phyloP scores from a whole-genome alignment of 2,113 vertebrate genomes.

The Sturnira hondurensis region DNA sequence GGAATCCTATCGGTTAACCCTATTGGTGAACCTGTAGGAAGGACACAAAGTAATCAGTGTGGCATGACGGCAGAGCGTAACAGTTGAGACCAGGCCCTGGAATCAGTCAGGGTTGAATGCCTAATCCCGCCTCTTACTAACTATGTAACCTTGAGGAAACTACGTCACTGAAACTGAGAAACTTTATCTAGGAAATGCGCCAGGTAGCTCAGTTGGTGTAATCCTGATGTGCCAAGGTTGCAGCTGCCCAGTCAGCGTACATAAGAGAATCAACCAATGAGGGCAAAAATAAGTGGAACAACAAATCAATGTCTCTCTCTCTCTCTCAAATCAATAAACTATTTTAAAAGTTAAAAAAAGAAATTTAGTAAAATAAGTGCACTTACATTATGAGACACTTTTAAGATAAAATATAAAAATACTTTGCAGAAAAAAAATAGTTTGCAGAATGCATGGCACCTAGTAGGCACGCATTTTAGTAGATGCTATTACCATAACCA shows the following conservation, averaged over 20 bases:
- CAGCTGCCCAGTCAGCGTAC: too few species aligned
- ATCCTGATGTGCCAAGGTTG: too few species aligned
- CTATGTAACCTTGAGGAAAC: background rate
- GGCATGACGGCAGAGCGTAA: background rate
- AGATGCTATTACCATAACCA: background rate
- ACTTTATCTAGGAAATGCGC: background rate
- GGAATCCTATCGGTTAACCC: background rate
- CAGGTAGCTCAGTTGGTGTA: too few species aligned
- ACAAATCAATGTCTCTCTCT: too few species aligned
- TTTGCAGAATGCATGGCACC: background rate
- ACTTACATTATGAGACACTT: background rate
- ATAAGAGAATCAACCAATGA: too few species aligned
- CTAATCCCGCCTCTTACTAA: background rate
- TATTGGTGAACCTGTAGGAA: conserved; percentile 34
- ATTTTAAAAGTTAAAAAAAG: too few species aligned
- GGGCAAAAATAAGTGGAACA: too few species aligned
- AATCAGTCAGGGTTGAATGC: background rate
- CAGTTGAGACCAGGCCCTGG: background rate
- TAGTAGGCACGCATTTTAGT: background rate
- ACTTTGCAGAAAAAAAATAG: background rate
- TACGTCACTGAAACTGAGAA: background rate
- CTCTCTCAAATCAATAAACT: too few species aligned
- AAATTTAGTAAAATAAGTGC: background rate
- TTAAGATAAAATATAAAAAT: background rate
- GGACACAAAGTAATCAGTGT: background rate